A percentile compares a stretch with the other conserved stretches of the same genome.
These are phyloP conservation scores for Carassius carassius DNA, from an alignment of 2,113 vertebrate species.

Conservation along the genomic window DNA sequence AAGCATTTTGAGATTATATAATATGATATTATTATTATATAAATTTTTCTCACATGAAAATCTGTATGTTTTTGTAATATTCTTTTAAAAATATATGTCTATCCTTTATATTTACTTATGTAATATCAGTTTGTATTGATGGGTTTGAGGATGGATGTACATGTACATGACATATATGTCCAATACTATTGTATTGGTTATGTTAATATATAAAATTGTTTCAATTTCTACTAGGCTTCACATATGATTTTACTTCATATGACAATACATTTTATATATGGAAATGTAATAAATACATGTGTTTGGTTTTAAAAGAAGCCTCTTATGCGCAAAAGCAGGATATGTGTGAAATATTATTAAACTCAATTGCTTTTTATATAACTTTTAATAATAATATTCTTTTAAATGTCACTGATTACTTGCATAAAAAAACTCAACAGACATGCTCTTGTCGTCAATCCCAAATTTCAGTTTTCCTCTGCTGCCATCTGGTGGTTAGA, in stretches of 20 bases:
- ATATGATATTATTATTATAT: too few species aligned
- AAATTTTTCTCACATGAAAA: too few species aligned
- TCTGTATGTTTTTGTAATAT: too few species aligned
- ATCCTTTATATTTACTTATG: too few species aligned
- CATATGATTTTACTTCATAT: too few species aligned
- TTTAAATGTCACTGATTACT: not conserved
- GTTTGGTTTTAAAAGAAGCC: not conserved
- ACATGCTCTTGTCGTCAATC: not conserved
- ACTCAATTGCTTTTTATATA: not conserved
- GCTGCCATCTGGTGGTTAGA: conserved; percentile 54
- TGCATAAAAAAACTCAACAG: not conserved
- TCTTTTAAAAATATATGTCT: too few species aligned
- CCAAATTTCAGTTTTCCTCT: conserved; percentile 16
- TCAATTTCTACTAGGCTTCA: too few species aligned
- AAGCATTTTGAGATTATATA: not conserved
- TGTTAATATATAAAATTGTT: too few species aligned
- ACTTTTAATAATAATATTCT: not conserved
- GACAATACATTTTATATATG: too few species aligned
- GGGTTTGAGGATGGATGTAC: too few species aligned
- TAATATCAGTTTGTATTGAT: too few species aligned
- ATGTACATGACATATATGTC: not conserved
- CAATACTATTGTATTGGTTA: not conserved
- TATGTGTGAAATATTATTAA: not conserved
- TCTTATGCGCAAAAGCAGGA: not conserved
- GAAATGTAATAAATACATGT: not conserved